These are phyloP conservation scores for Podabrus alpinus DNA, from an alignment of 2,888 invertebrate genomes.

Conservation along the genomic window DNA sequence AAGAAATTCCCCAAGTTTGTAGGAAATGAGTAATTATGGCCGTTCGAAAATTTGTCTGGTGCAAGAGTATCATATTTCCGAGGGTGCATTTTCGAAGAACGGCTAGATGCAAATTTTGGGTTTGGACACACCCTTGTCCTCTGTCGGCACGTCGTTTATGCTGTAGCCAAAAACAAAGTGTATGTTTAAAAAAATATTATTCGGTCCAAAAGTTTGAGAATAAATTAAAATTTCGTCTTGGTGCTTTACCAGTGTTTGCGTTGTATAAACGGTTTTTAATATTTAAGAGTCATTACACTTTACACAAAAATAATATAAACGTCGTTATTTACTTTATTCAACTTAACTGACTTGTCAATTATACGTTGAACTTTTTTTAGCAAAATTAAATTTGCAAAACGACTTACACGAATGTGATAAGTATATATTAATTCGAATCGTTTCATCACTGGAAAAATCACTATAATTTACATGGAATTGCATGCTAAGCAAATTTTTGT, in stretches of 20 bases:
- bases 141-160: slow-evolving; percentile 16
- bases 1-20: slow-evolving; percentile 25
- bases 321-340: background rate
- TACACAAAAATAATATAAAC: background rate
- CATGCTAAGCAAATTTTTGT: background rate
- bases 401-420: background rate
- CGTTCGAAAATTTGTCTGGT: slow-evolving; percentile 3
- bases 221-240: background rate
- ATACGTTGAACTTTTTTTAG: background rate
- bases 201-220: background rate
- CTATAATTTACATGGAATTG: background rate
- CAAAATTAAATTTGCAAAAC: background rate
- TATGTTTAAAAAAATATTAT: background rate
- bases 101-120: background rate
- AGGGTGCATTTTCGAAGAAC: slow-evolving; percentile 27
- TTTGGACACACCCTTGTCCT: slow-evolving; percentile 21
- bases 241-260: background rate
- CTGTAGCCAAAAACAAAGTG: background rate
- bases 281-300: slow-evolving; percentile 1
- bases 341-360: background rate
- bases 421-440: slow-evolving; percentile 8
- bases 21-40: slow-evolving; percentile 16
- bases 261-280: background rate
- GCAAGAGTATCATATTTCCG: slow-evolving; percentile 24
- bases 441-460: slow-evolving; percentile 8